phyloP scores from a whole-genome alignment of 2,113 vertebrate genomes.

The Rhipidura dahli region DNA sequence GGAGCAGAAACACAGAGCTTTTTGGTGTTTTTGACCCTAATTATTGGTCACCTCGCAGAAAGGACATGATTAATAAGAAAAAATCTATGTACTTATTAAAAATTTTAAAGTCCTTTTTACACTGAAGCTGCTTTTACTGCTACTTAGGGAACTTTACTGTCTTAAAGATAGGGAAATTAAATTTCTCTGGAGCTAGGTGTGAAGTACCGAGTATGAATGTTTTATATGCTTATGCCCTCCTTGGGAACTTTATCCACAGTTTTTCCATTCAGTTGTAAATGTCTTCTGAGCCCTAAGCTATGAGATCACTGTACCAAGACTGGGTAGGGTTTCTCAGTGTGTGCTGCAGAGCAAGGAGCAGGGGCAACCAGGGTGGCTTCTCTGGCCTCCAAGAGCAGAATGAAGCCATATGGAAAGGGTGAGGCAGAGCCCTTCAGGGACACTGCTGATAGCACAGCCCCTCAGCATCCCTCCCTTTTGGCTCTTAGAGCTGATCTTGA shows the following conservation, averaged over 20 bases:
- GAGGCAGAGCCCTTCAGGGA: not conserved
- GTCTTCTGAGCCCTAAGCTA: not conserved
- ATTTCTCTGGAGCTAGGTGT: not conserved
- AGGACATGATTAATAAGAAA: not conserved
- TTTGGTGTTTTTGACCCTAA: not conserved
- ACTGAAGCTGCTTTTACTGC: not conserved
- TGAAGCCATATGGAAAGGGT: not conserved
- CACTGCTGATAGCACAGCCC: not conserved
- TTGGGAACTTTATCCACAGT: not conserved
- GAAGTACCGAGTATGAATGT: not conserved
- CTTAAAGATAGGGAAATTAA: not conserved
- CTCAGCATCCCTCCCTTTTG: not conserved
- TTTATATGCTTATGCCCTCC: not conserved
- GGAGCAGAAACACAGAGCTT: not conserved
- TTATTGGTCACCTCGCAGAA: not conserved
- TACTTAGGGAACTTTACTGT: not conserved
- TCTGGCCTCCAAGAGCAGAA: not conserved
- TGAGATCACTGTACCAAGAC: not conserved
- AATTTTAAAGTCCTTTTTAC: not conserved
- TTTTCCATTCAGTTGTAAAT: not conserved
- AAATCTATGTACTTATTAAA: not conserved
- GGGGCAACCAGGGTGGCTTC: not conserved
- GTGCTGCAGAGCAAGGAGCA: not conserved
- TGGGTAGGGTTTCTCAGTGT: not conserved
- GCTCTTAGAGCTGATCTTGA: not conserved